Evolutionary conservation across 2,888 invertebrate genomes (phyloP).

Genomic region (Callyntrura guangdongensis): DNA sequence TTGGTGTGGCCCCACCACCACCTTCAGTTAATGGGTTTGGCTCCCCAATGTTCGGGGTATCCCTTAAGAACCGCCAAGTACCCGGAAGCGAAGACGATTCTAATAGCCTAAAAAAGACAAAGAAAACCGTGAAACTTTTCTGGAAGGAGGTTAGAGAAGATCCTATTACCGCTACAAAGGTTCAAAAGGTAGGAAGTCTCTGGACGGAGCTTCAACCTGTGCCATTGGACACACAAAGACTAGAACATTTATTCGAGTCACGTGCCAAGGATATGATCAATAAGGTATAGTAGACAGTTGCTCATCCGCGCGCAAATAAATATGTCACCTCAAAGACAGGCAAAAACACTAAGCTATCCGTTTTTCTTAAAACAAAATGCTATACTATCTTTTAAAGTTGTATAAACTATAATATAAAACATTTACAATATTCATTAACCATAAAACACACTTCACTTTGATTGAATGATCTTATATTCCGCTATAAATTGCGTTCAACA

Average conservation of each 20-base stretch:
- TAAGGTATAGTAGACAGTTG: slow-evolving; percentile 89
- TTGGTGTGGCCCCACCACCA: slow-evolving; percentile 86
- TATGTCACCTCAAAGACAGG: not conserved
- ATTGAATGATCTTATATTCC: not conserved
- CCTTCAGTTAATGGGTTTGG: slow-evolving; percentile 82
- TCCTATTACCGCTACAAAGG: slow-evolving; percentile 88
- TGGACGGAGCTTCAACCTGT: slow-evolving; percentile 97
- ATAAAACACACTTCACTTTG: not conserved
- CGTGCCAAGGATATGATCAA: slow-evolving; percentile 97
- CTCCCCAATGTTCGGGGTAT: slow-evolving; percentile 86
- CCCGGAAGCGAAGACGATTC: slow-evolving; percentile 85
- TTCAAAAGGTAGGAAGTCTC: slow-evolving; percentile 88
- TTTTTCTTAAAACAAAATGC: not conserved
- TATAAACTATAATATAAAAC: no score
- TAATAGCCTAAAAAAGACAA: slow-evolving; percentile 92
- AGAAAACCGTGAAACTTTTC: slow-evolving; percentile 98
- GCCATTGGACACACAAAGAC: slow-evolving; percentile 94
- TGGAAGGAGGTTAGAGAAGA: slow-evolving; percentile 98
- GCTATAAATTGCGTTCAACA: not conserved
- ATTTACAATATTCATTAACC: not conserved
- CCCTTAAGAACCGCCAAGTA: slow-evolving; percentile 84
- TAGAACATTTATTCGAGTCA: slow-evolving; percentile 99
- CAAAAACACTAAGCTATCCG: not conserved
- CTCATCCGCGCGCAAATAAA: not conserved
- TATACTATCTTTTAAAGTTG: no score